Evolutionary conservation across 92 coral and sea anemone species (phyloP), one percentile per base, ranked within the genome.

Genomic region (Palythoa grandiflora): DNA sequence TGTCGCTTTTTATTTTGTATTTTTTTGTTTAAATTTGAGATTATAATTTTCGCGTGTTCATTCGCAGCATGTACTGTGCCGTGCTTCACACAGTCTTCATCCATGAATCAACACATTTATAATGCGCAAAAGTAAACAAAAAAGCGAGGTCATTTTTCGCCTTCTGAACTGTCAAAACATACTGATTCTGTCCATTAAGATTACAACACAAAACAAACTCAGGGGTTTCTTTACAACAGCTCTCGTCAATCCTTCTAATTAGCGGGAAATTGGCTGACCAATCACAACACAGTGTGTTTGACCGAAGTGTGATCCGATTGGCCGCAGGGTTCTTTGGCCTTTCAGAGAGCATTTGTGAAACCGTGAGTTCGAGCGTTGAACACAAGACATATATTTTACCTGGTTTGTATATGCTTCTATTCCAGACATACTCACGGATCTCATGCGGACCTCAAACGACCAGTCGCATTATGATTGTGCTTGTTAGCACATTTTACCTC

Each of bases 201-300:
- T 91, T 84, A 95, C 87, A 87, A 91, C 98, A 87, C 98, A 93
- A 95, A 95, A 95, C 96, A 93, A 95, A 95, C 96, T 89, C 83
- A 87, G 88, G 93, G 94, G 93, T 89, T 95, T 92, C 94, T 93
- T 94, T 94, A 92, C 92, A 94, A 87, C 95, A 94, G 86, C 47
- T 75, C 88, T 93, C 96, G 98, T 95, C 98, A 95, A 94, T 87
- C 92, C 96, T 91, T 94, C 92, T 77, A 90, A 78, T 76, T 70
- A 91, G 90, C 79, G 74, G 87, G 90, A 93, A 94, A 95, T 95
- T 95, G 96, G 93, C 71, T 87, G 70, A 73, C 92, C 83, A 83
- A 73, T 89, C 55, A 80, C 70, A 92, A 89, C 88, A 91, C 92
- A 93, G 94, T 17, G 75, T 81, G 86, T 48, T 81, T 65, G 86